phyloP scores from a whole-genome alignment of 2,888 invertebrate genomes.

The Bursaphelenchus okinawaensis region DNA sequence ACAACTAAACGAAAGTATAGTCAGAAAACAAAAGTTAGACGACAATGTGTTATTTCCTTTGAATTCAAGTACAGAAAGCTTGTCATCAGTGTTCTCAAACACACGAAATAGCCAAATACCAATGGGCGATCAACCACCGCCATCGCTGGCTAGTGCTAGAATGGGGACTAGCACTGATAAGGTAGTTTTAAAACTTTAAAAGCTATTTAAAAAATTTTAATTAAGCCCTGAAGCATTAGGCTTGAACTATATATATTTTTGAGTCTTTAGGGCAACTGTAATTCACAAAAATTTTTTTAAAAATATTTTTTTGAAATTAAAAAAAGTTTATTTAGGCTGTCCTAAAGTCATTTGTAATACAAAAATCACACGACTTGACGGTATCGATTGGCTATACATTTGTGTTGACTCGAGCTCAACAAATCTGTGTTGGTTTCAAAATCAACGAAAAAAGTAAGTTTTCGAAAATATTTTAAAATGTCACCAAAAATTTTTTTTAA shows the following conservation, averaged over 20 bases:
- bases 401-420: slow-evolving; percentile 17
- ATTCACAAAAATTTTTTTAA: background rate
- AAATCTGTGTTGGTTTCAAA: slow-evolving; percentile 17
- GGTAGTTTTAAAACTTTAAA: background rate
- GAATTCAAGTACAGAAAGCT: slow-evolving; percentile 21
- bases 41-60: slow-evolving; percentile 12
- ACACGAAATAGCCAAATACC: slow-evolving; percentile 11
- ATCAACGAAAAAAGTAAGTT: slow-evolving; percentile 27
- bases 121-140: background rate
- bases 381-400: slow-evolving; percentile 28
- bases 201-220: too few species aligned
- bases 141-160: background rate
- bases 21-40: slow-evolving; percentile 19
- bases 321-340: background rate
- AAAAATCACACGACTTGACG: slow-evolving; percentile 16
- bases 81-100: slow-evolving; percentile 29
- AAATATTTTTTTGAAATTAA: background rate
- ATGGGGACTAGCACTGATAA: slow-evolving; percentile 6
- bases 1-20: slow-evolving; percentile 18
- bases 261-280: too few species aligned
- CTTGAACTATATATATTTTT: too few species aligned
- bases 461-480: too few species aligned
- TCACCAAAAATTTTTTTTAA: too few species aligned
- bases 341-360: slow-evolving; percentile 25
- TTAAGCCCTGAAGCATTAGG: too few species aligned